phyloP scores from a whole-genome alignment of 2,113 vertebrate species.

The Eulemur macaco region DNA sequence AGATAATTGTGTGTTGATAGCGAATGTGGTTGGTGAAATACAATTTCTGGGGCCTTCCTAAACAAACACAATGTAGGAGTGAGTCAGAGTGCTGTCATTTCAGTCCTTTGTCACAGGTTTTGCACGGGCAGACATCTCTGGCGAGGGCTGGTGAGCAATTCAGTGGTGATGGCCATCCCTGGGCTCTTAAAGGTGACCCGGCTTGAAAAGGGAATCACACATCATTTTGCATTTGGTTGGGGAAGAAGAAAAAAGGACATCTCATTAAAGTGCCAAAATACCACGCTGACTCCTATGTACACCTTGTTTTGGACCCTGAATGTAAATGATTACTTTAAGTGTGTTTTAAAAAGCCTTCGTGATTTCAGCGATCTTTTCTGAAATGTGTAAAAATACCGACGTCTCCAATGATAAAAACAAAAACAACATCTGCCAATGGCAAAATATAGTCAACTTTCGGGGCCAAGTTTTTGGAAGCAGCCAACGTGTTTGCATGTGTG shows the following conservation, averaged over 20 bases:
- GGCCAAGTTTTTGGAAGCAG: conserved; percentile 75
- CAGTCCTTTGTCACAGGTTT: conserved; percentile 88
- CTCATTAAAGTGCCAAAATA: conserved; percentile 49
- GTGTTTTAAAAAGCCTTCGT: conserved; percentile 76
- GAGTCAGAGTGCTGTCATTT: conserved; percentile 91
- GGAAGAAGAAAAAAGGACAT: conserved; percentile 10
- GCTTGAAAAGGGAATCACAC: conserved; percentile 75
- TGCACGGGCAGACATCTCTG: conserved; percentile 85
- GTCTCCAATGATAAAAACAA: conserved; percentile 78
- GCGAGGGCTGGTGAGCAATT: conserved; percentile 80
- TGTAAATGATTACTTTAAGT: conserved; percentile 74
- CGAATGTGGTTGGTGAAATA: conserved; percentile 99
- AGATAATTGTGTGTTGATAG: conserved; percentile 99
- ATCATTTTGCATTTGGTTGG: conserved; percentile 73
- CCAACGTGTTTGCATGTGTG: conserved; percentile 71
- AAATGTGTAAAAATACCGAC: conserved; percentile 80
- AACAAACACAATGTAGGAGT: conserved; percentile 99
- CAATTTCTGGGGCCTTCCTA: conserved; percentile 99
- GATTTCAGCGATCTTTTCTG: conserved; percentile 76
- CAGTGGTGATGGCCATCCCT: conserved; percentile 67
- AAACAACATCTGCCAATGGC: conserved; percentile 78
- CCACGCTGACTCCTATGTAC: background rate
- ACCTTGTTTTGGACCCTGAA: conserved; percentile 64
- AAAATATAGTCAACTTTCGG: conserved; percentile 76
- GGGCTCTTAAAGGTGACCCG: conserved; percentile 84